Base-by-base conservation (phyloP, 2,113 vertebrate genomes). In the Scalopus aquaticus region DNA sequence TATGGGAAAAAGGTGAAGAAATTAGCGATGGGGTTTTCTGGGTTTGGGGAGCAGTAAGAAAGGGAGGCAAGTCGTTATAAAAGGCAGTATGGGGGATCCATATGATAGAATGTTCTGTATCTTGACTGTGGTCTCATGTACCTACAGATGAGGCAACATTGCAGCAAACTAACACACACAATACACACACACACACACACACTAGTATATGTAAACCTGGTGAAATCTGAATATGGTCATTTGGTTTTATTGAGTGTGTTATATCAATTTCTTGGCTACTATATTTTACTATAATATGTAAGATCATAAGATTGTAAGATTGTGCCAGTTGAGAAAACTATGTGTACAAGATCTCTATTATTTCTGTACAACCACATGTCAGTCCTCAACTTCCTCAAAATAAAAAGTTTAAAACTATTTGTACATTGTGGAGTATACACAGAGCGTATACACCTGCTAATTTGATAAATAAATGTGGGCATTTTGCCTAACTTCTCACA, bases 21-120 rank as follows among this genome's bases (percentile, higher is more conserved):
- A 74, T 65, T 30, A 51, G 16, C 58, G 49, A 13, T 30, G 28
- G 54, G 30, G 12, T 44, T 54, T 35, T 64, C 17, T 42, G 19
- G 24, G 26, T 32, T 60, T 79, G 49, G 20, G 22, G 9, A 51
- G 11, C 28, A 6, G 35, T 8, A 32, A 69, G 26, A 15, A 11
- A 22, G 77, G 3, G 2, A 54, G 22, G 42, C 32, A 37, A 64
- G 10, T 76, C 1, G 3, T 15, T 22, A 6, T 20, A 72, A 22
- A 64, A 16, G 30, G 5, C 8, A n/a, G 51, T 26, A 69, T 4
- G 22, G 28, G 13, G 17, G 32, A 35, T 30, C 10, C 16, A 19
- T 13, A 11, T 28, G 11, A 49, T 19, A 6, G 16, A 56, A 16
- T 0, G 0, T 24, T 82, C 30, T 35, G 8, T 15, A 7, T 32